Conservation (phyloP, 2,797 vertebrate species). For the Acanthopagrus latus region DNA sequence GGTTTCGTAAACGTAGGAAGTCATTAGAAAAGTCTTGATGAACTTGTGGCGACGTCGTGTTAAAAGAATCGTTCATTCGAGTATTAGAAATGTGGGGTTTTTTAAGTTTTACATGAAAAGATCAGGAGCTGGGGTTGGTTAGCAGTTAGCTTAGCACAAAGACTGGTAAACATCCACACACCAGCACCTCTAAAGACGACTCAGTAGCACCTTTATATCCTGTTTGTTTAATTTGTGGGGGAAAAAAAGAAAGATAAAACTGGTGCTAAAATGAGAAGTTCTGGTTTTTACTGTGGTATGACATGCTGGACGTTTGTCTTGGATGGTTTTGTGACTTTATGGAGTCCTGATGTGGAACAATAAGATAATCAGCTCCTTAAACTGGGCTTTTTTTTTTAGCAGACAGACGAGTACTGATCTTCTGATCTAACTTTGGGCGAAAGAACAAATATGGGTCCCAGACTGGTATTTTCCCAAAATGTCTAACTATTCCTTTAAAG, state of each 20-base stretch:
- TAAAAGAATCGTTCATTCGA: background rate
- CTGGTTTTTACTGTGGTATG: background rate
- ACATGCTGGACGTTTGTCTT: background rate
- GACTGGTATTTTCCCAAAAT: background rate
- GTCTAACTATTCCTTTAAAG: too few relatives aligned
- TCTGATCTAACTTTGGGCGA: background rate
- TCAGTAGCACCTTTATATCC: background rate
- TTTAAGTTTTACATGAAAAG: background rate
- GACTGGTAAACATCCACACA: too few relatives aligned
- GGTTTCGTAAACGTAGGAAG: background rate
- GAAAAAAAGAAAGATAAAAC: background rate
- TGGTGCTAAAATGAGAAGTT: background rate
- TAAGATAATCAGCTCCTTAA: too few relatives aligned
- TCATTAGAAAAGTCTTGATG: background rate
- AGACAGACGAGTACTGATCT: background rate
- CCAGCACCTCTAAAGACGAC: background rate
- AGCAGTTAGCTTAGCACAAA: background rate
- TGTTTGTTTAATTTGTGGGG: background rate
- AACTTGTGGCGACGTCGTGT: background rate
- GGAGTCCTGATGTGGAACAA: background rate
- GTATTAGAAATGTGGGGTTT: background rate
- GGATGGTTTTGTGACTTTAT: background rate
- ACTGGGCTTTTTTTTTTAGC: background rate
- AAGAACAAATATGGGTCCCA: background rate
- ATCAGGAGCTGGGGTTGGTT: background rate